A percentile compares a stretch with the other conserved stretches of the same genome.
phyloP scores from a whole-genome alignment of 1,140 invertebrate genomes.

The Drosophila murphyi region DNA sequence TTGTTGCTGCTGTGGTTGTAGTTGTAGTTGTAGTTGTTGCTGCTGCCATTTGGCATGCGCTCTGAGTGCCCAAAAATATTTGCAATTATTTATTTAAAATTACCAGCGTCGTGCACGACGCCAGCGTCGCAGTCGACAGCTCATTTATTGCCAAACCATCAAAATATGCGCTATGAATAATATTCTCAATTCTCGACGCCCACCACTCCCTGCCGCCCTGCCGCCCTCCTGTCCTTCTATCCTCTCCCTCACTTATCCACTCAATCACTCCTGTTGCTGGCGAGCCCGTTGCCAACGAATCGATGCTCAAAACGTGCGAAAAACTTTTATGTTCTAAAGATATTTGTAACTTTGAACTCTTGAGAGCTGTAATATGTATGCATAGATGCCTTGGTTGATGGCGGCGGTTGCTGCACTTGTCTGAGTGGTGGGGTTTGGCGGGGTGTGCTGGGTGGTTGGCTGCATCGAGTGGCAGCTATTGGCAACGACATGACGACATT shows the following conservation, averaged over 20 bases:
- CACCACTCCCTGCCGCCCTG: neutral
- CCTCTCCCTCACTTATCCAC: neutral
- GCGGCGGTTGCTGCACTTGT: neutral
- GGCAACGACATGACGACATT: slow-evolving; percentile 61
- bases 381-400: neutral
- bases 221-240: too few relatives aligned
- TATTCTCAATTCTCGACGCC: slow-evolving; percentile 23
- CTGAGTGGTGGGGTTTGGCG: neutral
- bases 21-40: slow-evolving; percentile 3
- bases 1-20: slow-evolving; percentile 23
- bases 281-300: slow-evolving; percentile 1
- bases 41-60: slow-evolving; percentile 65
- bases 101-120: slow-evolving; percentile 40
- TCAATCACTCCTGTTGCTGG: neutral
- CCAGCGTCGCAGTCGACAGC: slow-evolving; percentile 18
- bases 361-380: slow-evolving; percentile 23
- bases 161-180: slow-evolving; percentile 72
- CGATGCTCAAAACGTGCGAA: slow-evolving; percentile 72
- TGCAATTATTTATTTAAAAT: slow-evolving; percentile 78
- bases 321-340: slow-evolving; percentile 77
- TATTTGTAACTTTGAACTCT: slow-evolving; percentile 80
- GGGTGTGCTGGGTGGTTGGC: neutral
- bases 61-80: slow-evolving; percentile 80
- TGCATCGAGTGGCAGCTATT: neutral
- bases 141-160: slow-evolving; percentile 59